Evolutionary conservation across 2,113 vertebrate species (phyloP).

Genomic region (Chroicocephalus ridibundus): DNA sequence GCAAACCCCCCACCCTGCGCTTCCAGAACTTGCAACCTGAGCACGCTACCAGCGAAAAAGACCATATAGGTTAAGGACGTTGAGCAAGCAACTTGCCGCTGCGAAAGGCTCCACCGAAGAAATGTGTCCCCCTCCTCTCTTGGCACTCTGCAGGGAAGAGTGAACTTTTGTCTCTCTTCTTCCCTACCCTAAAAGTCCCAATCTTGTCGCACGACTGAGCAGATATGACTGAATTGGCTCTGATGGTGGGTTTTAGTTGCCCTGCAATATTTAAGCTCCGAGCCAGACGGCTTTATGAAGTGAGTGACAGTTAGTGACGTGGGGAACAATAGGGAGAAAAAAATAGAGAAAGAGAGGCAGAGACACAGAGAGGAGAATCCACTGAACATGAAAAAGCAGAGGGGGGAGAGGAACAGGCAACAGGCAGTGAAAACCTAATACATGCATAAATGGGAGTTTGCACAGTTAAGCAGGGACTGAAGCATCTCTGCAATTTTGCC

Average conservation of each 20-base stretch:
- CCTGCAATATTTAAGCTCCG: constrained; percentile 96
- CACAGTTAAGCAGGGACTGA: constrained; percentile 3
- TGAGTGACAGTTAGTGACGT: constrained; percentile 85
- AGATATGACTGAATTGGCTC: constrained; percentile 94
- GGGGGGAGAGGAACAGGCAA: constrained; percentile 38
- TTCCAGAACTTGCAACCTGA: not conserved
- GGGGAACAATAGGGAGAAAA: constrained; percentile 88
- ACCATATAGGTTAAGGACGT: constrained; percentile 43
- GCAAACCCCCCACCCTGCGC: not conserved
- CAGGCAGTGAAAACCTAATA: constrained; percentile 38
- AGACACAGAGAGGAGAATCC: constrained; percentile 63
- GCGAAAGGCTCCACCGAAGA: constrained; percentile 80
- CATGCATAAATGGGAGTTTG: constrained; percentile 39
- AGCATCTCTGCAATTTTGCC: constrained; percentile 21
- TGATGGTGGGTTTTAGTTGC: constrained; percentile 97
- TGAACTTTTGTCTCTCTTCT: constrained; percentile 86
- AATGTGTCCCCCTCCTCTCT: constrained; percentile 79
- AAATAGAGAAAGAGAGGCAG: constrained; percentile 66
- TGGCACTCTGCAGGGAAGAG: constrained; percentile 83
- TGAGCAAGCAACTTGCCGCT: constrained; percentile 90
- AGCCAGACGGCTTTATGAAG: constrained; percentile 97
- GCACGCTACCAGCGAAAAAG: constrained; percentile 5
- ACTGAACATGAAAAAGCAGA: constrained; percentile 56
- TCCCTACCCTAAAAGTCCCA: constrained; percentile 89
- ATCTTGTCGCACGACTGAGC: constrained; percentile 95